phyloP scores from a whole-genome alignment of 2,113 vertebrate species.

The Abramis brama region DNA sequence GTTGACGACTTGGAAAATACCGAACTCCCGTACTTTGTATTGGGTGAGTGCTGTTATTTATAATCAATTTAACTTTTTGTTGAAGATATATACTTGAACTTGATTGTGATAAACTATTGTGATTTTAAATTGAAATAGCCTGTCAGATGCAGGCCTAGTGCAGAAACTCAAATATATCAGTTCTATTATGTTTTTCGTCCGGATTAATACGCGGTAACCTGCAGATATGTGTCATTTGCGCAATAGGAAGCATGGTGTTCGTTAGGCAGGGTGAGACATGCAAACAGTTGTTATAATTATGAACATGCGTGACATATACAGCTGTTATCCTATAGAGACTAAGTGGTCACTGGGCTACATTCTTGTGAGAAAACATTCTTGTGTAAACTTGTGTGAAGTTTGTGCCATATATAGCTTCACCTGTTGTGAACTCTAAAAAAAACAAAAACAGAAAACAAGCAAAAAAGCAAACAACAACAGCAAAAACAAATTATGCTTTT shows the following conservation, averaged over 20 bases:
- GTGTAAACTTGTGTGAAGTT: slow-evolving; percentile 11
- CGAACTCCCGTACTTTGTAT: slow-evolving; percentile 95
- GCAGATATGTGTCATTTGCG: not conserved
- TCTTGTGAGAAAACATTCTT: not conserved
- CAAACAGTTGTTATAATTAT: not conserved
- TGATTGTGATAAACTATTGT: not conserved
- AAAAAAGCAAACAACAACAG: not conserved
- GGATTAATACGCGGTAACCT: not conserved
- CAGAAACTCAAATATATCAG: not conserved
- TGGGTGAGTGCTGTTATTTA: slow-evolving; percentile 77
- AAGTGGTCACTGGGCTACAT: not conserved
- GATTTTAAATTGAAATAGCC: not conserved
- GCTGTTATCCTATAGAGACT: not conserved
- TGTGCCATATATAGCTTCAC: not conserved
- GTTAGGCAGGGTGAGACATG: not conserved
- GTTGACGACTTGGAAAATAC: slow-evolving; percentile 98
- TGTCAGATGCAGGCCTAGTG: slow-evolving; percentile 31
- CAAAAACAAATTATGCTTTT: not conserved
- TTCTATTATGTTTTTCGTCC: not conserved
- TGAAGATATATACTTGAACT: not conserved
- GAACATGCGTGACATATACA: not conserved
- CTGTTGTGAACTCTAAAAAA: not conserved
- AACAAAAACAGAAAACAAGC: no score
- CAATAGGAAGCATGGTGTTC: not conserved
- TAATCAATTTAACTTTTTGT: no score